Percentiles rank a stretch among this genome's conserved stretches.
Evolutionary conservation across 92 coral and sea anemone genomes (phyloP).

Genomic region (Meandrina meandrites): DNA sequence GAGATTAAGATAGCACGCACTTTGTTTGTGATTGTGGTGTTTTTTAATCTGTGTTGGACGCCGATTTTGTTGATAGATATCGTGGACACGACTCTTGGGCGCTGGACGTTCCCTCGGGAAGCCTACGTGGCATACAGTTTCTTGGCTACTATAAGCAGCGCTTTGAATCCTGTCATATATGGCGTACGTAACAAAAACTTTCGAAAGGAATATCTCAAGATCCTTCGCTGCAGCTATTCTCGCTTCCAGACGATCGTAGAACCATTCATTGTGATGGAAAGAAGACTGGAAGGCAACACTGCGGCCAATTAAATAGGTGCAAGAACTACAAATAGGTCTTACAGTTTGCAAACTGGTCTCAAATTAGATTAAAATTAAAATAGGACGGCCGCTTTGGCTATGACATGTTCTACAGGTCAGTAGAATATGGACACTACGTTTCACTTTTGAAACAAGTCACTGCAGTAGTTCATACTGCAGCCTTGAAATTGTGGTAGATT

Average conservation of each 20-base stretch:
- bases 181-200: constrained; percentile 63
- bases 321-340: too few species aligned
- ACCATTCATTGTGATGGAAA: neutral
- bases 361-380: too few species aligned
- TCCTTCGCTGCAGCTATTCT: constrained; percentile 23
- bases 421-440: too few species aligned
- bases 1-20: constrained; percentile 52
- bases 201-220: constrained; percentile 48
- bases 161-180: constrained; percentile 54
- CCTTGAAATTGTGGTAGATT: too few species aligned
- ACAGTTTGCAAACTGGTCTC: too few species aligned
- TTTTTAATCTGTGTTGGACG: constrained; percentile 59
- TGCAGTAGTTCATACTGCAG: too few species aligned
- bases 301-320: too few species aligned
- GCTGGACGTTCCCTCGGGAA: constrained; percentile 49
- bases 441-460: too few species aligned
- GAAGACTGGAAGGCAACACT: too few species aligned
- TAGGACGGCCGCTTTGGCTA: too few species aligned
- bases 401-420: too few species aligned
- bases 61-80: constrained; percentile 57
- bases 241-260: neutral
- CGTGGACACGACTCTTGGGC: constrained; percentile 53
- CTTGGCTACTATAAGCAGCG: constrained; percentile 51
- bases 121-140: constrained; percentile 54
- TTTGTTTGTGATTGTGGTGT: constrained; percentile 60